These are phyloP conservation scores for Panzeria rudis DNA, from an alignment of 2,888 invertebrate species.

Conservation along the genomic window DNA sequence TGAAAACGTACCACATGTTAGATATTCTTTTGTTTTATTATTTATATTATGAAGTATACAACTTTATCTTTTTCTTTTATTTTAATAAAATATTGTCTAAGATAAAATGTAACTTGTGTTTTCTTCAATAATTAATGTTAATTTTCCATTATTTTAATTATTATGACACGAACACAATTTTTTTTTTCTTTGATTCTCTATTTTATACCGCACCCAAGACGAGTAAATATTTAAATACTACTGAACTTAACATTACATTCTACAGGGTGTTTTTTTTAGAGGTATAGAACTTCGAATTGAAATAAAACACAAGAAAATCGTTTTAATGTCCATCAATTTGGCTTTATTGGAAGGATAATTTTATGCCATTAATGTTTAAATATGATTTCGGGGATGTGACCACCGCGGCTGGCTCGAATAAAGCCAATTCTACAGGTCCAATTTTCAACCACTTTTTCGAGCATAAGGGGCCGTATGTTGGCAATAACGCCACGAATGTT, in stretches of 20 bases:
- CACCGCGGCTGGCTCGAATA: no score
- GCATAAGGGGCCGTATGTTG: no score
- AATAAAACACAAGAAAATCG: no score
- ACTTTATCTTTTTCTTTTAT: neutral
- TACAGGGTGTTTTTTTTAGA: no score
- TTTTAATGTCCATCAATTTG: no score
- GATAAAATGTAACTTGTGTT: neutral
- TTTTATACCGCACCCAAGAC: slow-evolving; percentile 67
- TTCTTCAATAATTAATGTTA: neutral
- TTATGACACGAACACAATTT: slow-evolving; percentile 52
- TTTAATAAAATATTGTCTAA: neutral
- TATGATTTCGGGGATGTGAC: no score
- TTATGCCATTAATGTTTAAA: no score
- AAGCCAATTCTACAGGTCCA: no score
- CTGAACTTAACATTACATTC: slow-evolving; percentile 44
- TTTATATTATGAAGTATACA: neutral
- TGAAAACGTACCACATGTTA: neutral
- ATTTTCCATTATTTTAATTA: slow-evolving; percentile 23
- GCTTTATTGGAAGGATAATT: no score
- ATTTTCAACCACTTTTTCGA: no score
- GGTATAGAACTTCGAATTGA: no score
- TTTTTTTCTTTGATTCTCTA: slow-evolving; percentile 32
- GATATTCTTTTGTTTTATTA: neutral
- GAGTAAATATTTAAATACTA: slow-evolving; percentile 61
- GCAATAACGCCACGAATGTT: no score